Evolutionary conservation across 2,888 invertebrate genomes (phyloP).

Genomic region (Drosophila nr. medialis): DNA sequence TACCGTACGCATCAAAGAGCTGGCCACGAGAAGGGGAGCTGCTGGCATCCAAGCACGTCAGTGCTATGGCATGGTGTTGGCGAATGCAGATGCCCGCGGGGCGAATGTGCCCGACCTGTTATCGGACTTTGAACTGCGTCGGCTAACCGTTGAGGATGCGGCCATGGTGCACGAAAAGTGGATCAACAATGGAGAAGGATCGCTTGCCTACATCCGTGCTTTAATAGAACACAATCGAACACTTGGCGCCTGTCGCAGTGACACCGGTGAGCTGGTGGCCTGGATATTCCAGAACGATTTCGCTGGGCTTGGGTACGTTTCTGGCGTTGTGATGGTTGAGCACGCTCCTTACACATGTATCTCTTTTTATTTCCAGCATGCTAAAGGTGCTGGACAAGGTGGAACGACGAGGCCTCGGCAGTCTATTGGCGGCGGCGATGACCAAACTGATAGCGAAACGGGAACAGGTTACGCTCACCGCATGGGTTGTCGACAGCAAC

Average conservation of each 20-base stretch:
- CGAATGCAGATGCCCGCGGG: slow-evolving; percentile 46
- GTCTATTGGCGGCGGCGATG: slow-evolving; percentile 66
- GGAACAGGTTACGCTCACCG: slow-evolving; percentile 66
- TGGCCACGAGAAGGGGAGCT: slow-evolving; percentile 57
- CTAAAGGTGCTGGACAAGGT: slow-evolving; percentile 74
- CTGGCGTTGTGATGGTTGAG: neutral
- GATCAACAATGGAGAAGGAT: slow-evolving; percentile 80
- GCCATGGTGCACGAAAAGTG: slow-evolving; percentile 67
- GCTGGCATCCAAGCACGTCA: slow-evolving; percentile 55
- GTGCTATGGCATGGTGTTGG: slow-evolving; percentile 72
- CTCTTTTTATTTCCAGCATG: slow-evolving; percentile 55
- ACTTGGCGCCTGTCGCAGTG: slow-evolving; percentile 68
- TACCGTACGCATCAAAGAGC: slow-evolving; percentile 59
- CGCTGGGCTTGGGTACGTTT: slow-evolving; percentile 75
- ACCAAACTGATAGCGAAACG: slow-evolving; percentile 66
- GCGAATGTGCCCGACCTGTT: slow-evolving; percentile 59
- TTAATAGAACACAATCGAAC: slow-evolving; percentile 71
- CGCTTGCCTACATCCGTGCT: slow-evolving; percentile 69
- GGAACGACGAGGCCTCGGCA: slow-evolving; percentile 78
- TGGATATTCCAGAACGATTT: slow-evolving; percentile 83
- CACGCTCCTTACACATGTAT: neutral
- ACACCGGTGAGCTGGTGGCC: slow-evolving; percentile 68
- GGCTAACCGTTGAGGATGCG: slow-evolving; percentile 62
- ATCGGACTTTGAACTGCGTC: slow-evolving; percentile 66
- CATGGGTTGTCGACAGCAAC: slow-evolving; percentile 76